Percentiles rank a stretch among this genome's conserved stretches.
These are phyloP conservation scores for Melanchra persicariae DNA, from an alignment of 2,888 invertebrate genomes.

Conservation along the genomic window DNA sequence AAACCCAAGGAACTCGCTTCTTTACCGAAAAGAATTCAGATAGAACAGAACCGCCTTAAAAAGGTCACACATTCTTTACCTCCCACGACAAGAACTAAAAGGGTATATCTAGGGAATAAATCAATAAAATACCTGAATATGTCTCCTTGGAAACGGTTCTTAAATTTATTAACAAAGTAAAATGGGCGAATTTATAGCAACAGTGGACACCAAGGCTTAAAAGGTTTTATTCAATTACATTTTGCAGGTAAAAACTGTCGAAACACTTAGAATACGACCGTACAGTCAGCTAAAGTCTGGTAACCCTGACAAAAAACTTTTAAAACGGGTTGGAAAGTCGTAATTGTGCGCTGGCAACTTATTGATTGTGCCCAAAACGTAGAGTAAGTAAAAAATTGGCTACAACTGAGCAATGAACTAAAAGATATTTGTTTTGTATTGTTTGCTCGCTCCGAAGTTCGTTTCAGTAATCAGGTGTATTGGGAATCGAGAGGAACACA, in stretches of 20 bases:
- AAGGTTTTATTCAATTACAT: constrained; percentile 48
- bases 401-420: constrained; percentile 54
- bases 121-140: constrained; percentile 3
- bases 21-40: constrained; percentile 9
- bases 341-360: constrained; percentile 47
- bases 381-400: constrained; percentile 57
- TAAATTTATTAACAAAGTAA: not conserved
- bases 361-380: constrained; percentile 53
- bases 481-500: constrained; percentile 78
- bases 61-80: constrained; percentile 21
- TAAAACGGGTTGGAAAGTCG: constrained; percentile 48
- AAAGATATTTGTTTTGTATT: constrained; percentile 66
- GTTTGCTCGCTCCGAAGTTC: constrained; percentile 74
- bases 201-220: constrained; percentile 1
- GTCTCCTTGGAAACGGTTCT: not conserved
- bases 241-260: constrained; percentile 33
- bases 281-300: not conserved
- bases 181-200: not conserved
- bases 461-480: constrained; percentile 84
- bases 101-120: constrained; percentile 13
- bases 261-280: constrained; percentile 22
- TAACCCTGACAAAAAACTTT: constrained; percentile 47
- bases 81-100: constrained; percentile 7
- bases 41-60: constrained; percentile 3
- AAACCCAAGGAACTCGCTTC: not conserved